Percentiles rank a stretch among this genome's conserved stretches.
These are phyloP conservation scores for Ctenosaura bakeri DNA, from an alignment of 2,797 vertebrate genomes.

Conservation along the genomic window DNA sequence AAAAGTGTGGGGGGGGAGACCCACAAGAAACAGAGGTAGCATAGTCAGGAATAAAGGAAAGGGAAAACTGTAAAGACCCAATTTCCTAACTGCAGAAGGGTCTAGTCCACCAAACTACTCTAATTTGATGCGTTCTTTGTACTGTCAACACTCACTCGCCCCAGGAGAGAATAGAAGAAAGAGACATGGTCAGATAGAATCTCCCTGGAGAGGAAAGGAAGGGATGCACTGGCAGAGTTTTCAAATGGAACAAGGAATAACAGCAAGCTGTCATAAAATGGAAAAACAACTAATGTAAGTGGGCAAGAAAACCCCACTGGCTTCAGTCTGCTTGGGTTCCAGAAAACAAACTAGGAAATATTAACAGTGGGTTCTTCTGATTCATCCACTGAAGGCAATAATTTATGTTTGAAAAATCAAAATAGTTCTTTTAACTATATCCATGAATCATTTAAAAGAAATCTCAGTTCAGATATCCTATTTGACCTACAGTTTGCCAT, in stretches of 20 bases:
- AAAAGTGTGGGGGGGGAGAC: neutral
- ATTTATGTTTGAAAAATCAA: neutral
- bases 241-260: constrained; percentile 26
- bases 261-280: constrained; percentile 31
- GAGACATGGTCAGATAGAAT: constrained; percentile 16
- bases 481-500: neutral
- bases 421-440: neutral
- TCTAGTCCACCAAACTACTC: constrained; percentile 17
- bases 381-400: neutral
- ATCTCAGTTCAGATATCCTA: neutral
- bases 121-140: constrained; percentile 36
- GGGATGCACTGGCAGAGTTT: neutral
- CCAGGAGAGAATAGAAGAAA: constrained; percentile 36
- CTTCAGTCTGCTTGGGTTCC: neutral
- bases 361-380: neutral
- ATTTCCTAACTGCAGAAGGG: constrained; percentile 41
- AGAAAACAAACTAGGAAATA: neutral
- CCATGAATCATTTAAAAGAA: neutral
- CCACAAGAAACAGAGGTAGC: neutral
- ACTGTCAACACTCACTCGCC: constrained; percentile 12
- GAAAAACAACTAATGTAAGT: neutral
- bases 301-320: constrained; percentile 6
- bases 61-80: neutral
- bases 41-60: neutral
- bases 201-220: constrained; percentile 11